Evolutionary conservation across 2,113 vertebrate species (phyloP).

Genomic region (Etheostoma cragini): DNA sequence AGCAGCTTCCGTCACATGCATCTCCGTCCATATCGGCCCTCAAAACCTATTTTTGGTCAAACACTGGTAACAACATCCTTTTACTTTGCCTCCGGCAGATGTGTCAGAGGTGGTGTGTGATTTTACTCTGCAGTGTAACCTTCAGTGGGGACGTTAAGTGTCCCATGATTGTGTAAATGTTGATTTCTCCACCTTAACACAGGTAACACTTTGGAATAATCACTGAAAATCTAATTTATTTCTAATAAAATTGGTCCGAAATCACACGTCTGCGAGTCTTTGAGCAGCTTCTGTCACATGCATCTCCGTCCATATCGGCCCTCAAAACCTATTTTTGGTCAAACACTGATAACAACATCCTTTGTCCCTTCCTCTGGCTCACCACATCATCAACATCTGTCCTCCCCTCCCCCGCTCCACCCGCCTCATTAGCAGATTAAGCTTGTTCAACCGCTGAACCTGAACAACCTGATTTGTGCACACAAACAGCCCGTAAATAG

Average conservation of each 20-base stretch:
- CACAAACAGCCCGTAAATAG: conserved; percentile 51
- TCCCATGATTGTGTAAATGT: too few relatives aligned
- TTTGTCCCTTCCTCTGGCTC: neutral
- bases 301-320: neutral
- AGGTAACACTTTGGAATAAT: neutral
- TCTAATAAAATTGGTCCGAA: neutral
- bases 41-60: too few relatives aligned
- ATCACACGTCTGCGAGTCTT: neutral
- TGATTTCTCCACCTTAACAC: neutral
- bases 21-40: too few relatives aligned
- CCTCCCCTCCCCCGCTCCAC: conserved; percentile 9
- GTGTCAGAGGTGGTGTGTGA: too few relatives aligned
- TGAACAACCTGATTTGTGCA: conserved; percentile 30
- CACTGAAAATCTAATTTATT: neutral
- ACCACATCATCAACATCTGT: conserved; percentile 30
- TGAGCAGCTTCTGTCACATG: neutral
- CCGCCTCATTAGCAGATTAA: conserved; percentile 54
- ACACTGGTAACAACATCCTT: too few relatives aligned
- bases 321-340: conserved; percentile 12
- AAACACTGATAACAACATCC: conserved; percentile 15
- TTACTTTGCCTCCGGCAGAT: too few relatives aligned
- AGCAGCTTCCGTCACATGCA: too few relatives aligned
- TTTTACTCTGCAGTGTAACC: too few relatives aligned
- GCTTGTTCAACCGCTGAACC: conserved; percentile 41
- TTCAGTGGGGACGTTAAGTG: too few relatives aligned